Evolutionary conservation across 2,113 vertebrate species (phyloP).

Genomic region (Lontra canadensis): DNA sequence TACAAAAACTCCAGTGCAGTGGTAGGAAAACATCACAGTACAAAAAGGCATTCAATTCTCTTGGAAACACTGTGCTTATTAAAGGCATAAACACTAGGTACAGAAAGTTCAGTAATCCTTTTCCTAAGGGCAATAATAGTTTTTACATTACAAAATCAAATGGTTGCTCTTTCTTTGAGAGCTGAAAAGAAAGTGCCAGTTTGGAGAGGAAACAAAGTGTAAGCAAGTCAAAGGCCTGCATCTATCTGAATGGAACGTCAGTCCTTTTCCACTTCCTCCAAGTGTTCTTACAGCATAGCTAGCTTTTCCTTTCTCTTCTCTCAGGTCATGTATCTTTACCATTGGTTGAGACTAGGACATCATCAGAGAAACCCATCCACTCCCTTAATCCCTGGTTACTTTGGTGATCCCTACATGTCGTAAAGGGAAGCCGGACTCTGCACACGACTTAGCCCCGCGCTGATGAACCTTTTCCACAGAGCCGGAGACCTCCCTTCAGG

Average conservation of each 20-base stretch:
- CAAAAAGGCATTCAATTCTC: slow-evolving; percentile 75
- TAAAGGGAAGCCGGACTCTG: background rate
- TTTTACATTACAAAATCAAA: slow-evolving; percentile 72
- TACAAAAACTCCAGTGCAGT: slow-evolving; percentile 65
- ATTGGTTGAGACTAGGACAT: background rate
- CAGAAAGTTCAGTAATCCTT: slow-evolving; percentile 74
- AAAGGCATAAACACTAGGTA: slow-evolving; percentile 74
- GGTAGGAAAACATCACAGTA: slow-evolving; percentile 70
- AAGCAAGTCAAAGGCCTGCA: slow-evolving; percentile 48
- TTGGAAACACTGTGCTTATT: slow-evolving; percentile 70
- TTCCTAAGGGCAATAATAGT: slow-evolving; percentile 71
- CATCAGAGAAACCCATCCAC: slow-evolving; percentile 13
- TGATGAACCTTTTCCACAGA: background rate
- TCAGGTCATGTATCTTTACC: background rate
- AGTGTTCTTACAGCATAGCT: background rate
- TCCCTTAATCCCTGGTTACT: slow-evolving; percentile 29
- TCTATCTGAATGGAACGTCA: slow-evolving; percentile 26
- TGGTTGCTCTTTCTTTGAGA: slow-evolving; percentile 53
- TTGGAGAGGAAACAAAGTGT: slow-evolving; percentile 64
- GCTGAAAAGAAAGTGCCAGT: slow-evolving; percentile 65
- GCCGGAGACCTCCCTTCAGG: background rate
- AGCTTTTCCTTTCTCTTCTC: background rate
- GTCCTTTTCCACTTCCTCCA: background rate
- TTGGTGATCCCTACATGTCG: background rate
- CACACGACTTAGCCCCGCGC: background rate